Evolutionary conservation across 1,140 invertebrate genomes (phyloP).

Genomic region (Myzus persicae): DNA sequence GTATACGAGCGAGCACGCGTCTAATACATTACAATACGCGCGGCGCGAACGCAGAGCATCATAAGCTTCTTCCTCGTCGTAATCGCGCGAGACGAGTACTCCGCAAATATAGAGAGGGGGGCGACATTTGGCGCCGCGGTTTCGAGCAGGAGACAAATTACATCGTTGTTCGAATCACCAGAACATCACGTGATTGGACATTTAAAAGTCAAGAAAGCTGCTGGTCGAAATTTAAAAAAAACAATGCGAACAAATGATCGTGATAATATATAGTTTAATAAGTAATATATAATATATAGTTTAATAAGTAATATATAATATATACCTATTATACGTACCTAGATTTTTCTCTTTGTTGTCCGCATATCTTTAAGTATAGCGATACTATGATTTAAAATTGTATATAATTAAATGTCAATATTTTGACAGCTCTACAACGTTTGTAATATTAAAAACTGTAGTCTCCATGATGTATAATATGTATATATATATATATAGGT

Average conservation of each 20-base stretch:
- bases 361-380: neutral
- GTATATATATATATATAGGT: neutral
- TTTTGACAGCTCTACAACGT: slow-evolving; percentile 17
- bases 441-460: neutral
- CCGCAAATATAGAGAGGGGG: too few species aligned
- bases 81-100: neutral
- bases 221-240: neutral
- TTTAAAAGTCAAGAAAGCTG: neutral
- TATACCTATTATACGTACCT: neutral
- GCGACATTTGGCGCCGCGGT: too few species aligned
- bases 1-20: too few species aligned
- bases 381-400: neutral
- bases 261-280: neutral
- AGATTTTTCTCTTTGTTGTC: neutral
- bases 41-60: too few species aligned
- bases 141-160: too few species aligned
- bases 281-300: neutral
- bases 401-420: slow-evolving; percentile 23
- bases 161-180: too few species aligned
- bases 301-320: neutral
- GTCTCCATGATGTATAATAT: too few species aligned
- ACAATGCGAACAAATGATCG: neutral
- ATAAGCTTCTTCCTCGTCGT: neutral
- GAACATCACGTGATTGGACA: neutral
- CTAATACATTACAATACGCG: neutral